Conservation (phyloP, 2,888 invertebrate genomes). For the Gastracanthus pulcherrimus region DNA sequence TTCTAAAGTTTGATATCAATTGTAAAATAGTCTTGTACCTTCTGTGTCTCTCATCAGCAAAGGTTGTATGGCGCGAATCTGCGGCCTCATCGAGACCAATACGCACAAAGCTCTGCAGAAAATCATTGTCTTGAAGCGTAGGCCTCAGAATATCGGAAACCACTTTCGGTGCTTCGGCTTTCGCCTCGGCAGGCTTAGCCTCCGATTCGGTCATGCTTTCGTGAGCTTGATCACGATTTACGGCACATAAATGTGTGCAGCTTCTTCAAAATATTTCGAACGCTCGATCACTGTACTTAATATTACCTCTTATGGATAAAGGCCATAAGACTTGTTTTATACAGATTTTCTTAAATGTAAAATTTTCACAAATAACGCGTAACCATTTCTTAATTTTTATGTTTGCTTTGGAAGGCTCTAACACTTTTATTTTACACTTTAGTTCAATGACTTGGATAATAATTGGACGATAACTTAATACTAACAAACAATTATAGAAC, state of each 20-base stretch:
- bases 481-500: background rate
- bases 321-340: too few relatives aligned
- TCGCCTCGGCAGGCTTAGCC: background rate
- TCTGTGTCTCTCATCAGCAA: constrained; percentile 37
- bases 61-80: constrained; percentile 58
- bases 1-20: too few relatives aligned
- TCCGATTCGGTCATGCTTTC: constrained; percentile 20
- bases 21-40: constrained; percentile 36
- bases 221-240: background rate
- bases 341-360: background rate
- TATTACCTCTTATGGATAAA: background rate
- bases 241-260: too few relatives aligned
- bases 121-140: constrained; percentile 84
- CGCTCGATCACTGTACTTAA: too few relatives aligned
- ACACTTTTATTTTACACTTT: background rate
- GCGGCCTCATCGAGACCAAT: constrained; percentile 81
- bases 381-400: background rate
- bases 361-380: too few relatives aligned
- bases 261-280: too few relatives aligned
- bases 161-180: background rate
- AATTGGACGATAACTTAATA: background rate
- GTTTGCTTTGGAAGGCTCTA: background rate
- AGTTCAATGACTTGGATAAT: background rate
- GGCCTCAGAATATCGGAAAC: constrained; percentile 83
- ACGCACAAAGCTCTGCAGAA: constrained; percentile 89